A percentile compares a stretch with the other conserved stretches of the same genome.
phyloP scores from a whole-genome alignment of 2,113 vertebrate genomes.

The Oceanodroma tethys region DNA sequence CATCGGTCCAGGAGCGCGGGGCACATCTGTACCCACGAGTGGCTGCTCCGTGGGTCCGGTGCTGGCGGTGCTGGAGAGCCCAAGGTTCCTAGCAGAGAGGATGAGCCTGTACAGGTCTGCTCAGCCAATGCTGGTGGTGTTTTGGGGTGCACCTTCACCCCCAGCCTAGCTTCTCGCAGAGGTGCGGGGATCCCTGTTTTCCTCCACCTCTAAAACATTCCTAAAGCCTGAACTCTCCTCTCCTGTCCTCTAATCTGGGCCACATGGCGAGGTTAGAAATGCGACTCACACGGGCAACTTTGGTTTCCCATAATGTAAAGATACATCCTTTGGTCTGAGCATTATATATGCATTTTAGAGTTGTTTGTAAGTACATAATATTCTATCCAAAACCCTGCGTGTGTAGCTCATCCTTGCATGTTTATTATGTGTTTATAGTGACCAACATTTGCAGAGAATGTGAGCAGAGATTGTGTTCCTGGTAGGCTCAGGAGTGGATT shows the following conservation, averaged over 20 bases:
- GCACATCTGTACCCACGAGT: accelerated
- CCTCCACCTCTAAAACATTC: background rate
- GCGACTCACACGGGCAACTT: accelerated
- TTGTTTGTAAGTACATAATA: background rate
- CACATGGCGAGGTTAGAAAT: background rate
- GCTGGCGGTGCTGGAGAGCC: background rate
- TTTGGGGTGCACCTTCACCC: background rate
- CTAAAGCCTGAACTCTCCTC: background rate
- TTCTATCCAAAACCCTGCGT: background rate
- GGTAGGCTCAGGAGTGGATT: background rate
- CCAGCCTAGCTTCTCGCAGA: background rate
- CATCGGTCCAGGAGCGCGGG: accelerated
- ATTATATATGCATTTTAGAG: background rate
- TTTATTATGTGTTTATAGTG: constrained; percentile 25
- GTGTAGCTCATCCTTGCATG: background rate
- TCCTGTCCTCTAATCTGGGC: background rate
- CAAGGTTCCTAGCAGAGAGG: background rate
- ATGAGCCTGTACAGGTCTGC: accelerated
- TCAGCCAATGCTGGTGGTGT: background rate
- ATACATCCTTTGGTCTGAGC: background rate
- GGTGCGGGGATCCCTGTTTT: background rate
- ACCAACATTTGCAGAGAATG: background rate
- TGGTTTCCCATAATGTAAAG: background rate
- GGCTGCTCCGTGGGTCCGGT: accelerated
- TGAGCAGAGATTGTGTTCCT: background rate